Conservation (phyloP, 2,113 vertebrate species). For the Corythornis cristatus region DNA sequence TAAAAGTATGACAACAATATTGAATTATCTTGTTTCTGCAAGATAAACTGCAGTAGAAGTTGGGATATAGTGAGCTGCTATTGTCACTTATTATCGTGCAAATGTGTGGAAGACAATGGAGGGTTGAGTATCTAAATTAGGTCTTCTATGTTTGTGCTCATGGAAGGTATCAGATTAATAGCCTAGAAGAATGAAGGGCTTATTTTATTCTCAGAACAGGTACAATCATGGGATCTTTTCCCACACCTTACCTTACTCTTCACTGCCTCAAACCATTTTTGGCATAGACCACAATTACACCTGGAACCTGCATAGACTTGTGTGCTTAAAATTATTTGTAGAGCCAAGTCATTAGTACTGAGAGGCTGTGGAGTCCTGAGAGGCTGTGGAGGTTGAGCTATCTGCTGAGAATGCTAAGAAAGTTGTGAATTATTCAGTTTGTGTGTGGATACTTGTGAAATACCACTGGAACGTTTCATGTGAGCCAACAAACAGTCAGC, state of each 20-base stretch:
- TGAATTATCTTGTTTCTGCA: background rate
- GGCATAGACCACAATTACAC: slow-evolving; percentile 54
- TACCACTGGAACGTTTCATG: slow-evolving; percentile 28
- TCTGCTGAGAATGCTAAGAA: slow-evolving; percentile 59
- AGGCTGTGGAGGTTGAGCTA: background rate
- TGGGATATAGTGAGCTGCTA: background rate
- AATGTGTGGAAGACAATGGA: background rate
- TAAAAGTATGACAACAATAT: background rate
- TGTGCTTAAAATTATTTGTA: slow-evolving; percentile 41
- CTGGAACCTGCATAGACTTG: slow-evolving; percentile 37
- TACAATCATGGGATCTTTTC: slow-evolving; percentile 61
- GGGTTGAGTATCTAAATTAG: background rate
- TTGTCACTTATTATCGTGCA: background rate
- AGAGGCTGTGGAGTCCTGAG: slow-evolving; percentile 27
- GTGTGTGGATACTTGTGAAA: slow-evolving; percentile 42
- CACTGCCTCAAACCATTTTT: slow-evolving; percentile 65
- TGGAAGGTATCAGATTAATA: slow-evolving; percentile 12
- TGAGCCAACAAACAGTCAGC: slow-evolving; percentile 29
- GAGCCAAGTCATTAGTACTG: slow-evolving; percentile 25
- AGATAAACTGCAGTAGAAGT: background rate
- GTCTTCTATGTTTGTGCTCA: background rate
- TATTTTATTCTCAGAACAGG: slow-evolving; percentile 45
- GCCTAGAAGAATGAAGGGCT: slow-evolving; percentile 29
- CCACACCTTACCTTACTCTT: slow-evolving; percentile 56
- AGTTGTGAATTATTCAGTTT: slow-evolving; percentile 55